Percentiles rank a stretch among this genome's conserved stretches.
Conservation (phyloP, 2,797 vertebrate genomes). For the Melopsittacus undulatus region DNA sequence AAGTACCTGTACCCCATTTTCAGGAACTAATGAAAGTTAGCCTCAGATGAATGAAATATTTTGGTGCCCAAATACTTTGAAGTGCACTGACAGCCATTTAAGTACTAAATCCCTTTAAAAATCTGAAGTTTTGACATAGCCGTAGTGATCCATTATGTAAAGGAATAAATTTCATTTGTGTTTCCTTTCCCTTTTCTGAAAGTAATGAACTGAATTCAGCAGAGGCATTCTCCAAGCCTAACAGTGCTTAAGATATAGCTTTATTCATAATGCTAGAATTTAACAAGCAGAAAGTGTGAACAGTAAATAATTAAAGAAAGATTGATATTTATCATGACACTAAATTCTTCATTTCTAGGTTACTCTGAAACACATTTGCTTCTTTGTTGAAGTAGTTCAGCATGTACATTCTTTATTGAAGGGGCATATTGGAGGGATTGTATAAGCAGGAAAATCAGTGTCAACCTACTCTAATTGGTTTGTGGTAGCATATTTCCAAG, state of each 20-base stretch:
- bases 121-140: not conserved
- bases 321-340: not conserved
- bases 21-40: not conserved
- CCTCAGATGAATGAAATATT: not conserved
- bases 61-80: not conserved
- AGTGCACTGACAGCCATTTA: not conserved
- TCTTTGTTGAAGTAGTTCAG: not conserved
- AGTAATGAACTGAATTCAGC: not conserved
- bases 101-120: not conserved
- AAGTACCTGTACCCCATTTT: not conserved
- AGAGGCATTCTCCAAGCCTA: not conserved
- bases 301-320: not conserved
- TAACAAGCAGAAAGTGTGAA: not conserved
- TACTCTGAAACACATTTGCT: not conserved
- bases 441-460: not conserved
- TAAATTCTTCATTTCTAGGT: not conserved
- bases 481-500: slow-evolving; percentile 49
- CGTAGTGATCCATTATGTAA: not conserved
- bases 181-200: not conserved
- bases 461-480: slow-evolving; percentile 21
- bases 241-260: not conserved
- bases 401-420: not conserved
- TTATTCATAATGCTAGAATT: not conserved
- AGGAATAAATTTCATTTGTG: not conserved
- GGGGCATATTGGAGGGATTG: not conserved